These are phyloP conservation scores for Xenus cinereus DNA, from an alignment of 2,113 vertebrate genomes.

Conservation along the genomic window DNA sequence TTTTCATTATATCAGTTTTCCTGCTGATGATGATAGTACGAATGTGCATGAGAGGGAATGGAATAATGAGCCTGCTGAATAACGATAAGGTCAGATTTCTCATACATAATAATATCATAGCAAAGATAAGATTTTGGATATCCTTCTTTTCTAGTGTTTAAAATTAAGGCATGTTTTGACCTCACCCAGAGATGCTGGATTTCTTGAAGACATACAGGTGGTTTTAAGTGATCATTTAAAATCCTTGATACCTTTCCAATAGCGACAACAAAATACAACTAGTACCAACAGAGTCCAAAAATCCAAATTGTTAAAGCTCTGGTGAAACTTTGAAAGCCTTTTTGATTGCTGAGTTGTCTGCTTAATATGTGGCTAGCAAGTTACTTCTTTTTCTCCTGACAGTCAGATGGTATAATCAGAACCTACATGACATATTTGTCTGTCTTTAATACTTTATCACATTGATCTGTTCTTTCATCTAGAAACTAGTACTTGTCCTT, in stretches of 20 bases:
- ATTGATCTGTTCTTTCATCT: slow-evolving; percentile 10
- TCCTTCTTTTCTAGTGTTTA: neutral
- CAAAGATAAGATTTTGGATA: neutral
- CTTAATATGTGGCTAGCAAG: neutral
- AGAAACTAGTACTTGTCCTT: slow-evolving; percentile 36
- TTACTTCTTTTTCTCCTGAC: neutral
- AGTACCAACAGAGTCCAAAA: neutral
- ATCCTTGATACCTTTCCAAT: neutral
- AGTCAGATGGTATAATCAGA: slow-evolving; percentile 41
- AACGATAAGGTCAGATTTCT: neutral
- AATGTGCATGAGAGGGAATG: neutral
- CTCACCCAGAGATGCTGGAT: neutral
- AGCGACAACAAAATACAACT: neutral
- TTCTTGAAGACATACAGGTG: neutral
- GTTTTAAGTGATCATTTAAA: slow-evolving; percentile 8
- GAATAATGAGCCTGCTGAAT: neutral
- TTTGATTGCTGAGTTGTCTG: neutral
- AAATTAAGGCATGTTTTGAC: neutral
- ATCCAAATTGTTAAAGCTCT: slow-evolving; percentile 15
- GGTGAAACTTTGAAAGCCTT: slow-evolving; percentile 11
- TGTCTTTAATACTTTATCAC: slow-evolving; percentile 30
- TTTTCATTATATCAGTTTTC: neutral
- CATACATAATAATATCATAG: neutral
- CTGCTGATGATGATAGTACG: neutral
- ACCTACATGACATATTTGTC: slow-evolving; percentile 15